Evolutionary conservation across 1,140 invertebrate genomes (phyloP).

Genomic region (Trichonephila inaurata): DNA sequence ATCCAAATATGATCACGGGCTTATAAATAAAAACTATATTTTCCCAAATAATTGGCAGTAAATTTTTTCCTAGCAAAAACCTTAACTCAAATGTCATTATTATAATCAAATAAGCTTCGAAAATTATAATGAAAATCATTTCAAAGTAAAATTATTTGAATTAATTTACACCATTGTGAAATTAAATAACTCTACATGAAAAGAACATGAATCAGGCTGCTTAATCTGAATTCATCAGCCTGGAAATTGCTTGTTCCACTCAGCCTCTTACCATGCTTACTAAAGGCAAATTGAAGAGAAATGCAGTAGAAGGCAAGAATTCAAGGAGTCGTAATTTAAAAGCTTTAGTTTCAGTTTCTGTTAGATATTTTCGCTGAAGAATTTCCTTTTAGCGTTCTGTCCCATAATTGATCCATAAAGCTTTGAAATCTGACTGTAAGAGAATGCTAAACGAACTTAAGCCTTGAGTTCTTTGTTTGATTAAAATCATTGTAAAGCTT

Average conservation of each 20-base stretch:
- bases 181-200: neutral
- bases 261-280: neutral
- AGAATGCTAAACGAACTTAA: neutral
- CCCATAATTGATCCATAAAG: constrained; percentile 19
- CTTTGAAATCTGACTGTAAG: constrained; percentile 9
- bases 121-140: no score
- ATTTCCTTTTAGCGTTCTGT: neutral
- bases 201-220: neutral
- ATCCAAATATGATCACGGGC: no score
- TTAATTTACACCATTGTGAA: neutral
- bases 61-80: no score
- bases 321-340: neutral
- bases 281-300: neutral
- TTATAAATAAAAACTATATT: no score
- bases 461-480: neutral
- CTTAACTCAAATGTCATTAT: no score
- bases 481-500: constrained; percentile 3
- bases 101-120: no score
- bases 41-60: no score
- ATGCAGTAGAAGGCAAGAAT: neutral
- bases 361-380: neutral
- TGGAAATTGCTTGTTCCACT: neutral
- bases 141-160: neutral
- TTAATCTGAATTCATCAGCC: neutral
- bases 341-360: neutral